Conservation (phyloP, 1,140 invertebrate genomes). For the Patella vulgata region DNA sequence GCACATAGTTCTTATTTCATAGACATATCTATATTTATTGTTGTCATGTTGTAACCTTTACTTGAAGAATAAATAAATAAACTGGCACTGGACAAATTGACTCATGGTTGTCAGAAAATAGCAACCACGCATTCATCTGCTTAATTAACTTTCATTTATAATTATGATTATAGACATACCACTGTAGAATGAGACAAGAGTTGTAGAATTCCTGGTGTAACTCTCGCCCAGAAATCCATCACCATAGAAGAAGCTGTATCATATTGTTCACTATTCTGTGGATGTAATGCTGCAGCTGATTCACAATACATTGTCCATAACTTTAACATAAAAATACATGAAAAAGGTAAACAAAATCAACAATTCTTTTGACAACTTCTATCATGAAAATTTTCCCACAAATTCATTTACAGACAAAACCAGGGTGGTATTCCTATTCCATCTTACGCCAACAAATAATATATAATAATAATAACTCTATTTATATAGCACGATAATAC, state of each 20-base stretch:
- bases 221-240: slow-evolving; percentile 99
- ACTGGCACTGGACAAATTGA: too few species aligned
- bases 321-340: slow-evolving; percentile 64
- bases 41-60: too few species aligned
- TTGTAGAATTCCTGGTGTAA: slow-evolving; percentile 94
- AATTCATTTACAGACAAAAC: too few species aligned
- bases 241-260: slow-evolving; percentile 72
- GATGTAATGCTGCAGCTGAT: slow-evolving; percentile 76
- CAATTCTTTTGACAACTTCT: slow-evolving; percentile 1
- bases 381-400: background rate
- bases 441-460: background rate
- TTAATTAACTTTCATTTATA: too few species aligned
- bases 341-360: background rate
- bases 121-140: too few species aligned
- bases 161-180: too few species aligned
- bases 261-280: slow-evolving; percentile 69
- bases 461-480: too few species aligned
- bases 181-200: slow-evolving; percentile 93
- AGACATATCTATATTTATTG: too few species aligned
- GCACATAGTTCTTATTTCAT: too few species aligned
- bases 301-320: slow-evolving; percentile 99
- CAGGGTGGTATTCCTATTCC: background rate
- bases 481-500: too few species aligned
- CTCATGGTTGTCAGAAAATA: too few species aligned
- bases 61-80: too few species aligned